A percentile compares a stretch with the other conserved stretches of the same genome.
phyloP scores from a whole-genome alignment of 2,888 invertebrate genomes.

The Phlogophora meticulosa region DNA sequence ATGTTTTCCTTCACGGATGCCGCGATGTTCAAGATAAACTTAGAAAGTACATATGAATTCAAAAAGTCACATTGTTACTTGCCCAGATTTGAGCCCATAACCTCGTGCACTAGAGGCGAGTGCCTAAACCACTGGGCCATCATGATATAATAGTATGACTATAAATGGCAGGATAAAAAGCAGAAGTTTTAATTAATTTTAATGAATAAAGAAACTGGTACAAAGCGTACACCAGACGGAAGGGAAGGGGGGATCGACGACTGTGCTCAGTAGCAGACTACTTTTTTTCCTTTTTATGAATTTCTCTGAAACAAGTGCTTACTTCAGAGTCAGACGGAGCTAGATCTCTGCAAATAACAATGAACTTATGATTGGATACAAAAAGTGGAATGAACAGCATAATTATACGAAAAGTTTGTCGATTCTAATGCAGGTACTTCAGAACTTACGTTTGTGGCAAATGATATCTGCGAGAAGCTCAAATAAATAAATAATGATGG shows the following conservation, averaged over 20 bases:
- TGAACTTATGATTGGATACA: conserved; percentile 7
- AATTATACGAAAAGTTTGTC: too few relatives aligned
- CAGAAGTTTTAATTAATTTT: conserved; percentile 18
- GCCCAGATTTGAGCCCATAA: too few relatives aligned
- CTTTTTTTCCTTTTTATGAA: conserved; percentile 42
- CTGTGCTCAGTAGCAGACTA: conserved; percentile 3
- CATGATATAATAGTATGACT: too few relatives aligned
- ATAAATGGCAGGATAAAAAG: conserved; percentile 4
- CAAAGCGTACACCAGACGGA: conserved; percentile 33
- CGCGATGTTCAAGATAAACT: too few relatives aligned
- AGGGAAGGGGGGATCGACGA: conserved; percentile 21
- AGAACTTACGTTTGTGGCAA: background rate
- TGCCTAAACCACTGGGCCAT: too few relatives aligned
- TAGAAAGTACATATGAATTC: too few relatives aligned
- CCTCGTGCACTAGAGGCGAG: too few relatives aligned
- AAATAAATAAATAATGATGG: too few relatives aligned
- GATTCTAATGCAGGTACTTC: too few relatives aligned
- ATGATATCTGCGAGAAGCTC: background rate
- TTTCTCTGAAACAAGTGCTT: conserved; percentile 39
- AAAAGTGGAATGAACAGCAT: conserved; percentile 1
- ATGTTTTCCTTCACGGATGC: too few relatives aligned
- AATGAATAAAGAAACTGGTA: conserved; percentile 26
- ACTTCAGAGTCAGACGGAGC: conserved; percentile 28
- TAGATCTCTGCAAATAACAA: conserved; percentile 28
- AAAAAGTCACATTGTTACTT: too few relatives aligned